Percentiles rank a stretch among this genome's conserved stretches.
Evolutionary conservation across 2,113 vertebrate genomes (phyloP).

Genomic region (Cyanocitta stelleri): DNA sequence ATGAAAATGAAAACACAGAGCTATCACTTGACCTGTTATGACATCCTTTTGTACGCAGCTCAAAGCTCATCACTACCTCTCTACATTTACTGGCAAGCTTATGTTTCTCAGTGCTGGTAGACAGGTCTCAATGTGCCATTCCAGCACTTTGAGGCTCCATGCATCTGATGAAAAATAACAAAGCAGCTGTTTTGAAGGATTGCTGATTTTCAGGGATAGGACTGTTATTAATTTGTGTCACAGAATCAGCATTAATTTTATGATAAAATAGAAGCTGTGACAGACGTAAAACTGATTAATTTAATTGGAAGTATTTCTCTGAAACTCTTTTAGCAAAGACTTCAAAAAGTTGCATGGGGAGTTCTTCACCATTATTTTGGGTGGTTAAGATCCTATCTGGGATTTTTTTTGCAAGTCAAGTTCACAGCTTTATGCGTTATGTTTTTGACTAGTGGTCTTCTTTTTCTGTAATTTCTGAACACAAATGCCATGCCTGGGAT

Average conservation of each 20-base stretch:
- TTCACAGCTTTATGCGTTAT: rapidly evolving
- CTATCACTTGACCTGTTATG: rapidly evolving
- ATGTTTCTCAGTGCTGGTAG: not conserved
- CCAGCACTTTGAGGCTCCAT: not conserved
- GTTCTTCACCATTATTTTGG: not conserved
- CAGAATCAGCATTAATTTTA: not conserved
- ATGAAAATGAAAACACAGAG: not conserved
- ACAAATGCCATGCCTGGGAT: not conserved
- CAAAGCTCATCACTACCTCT: not conserved
- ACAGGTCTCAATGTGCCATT: not conserved
- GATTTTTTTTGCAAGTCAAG: not conserved
- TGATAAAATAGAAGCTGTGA: not conserved
- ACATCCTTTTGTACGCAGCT: rapidly evolving
- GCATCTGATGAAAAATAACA: rapidly evolving
- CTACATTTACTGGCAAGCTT: not conserved
- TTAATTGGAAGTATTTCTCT: not conserved
- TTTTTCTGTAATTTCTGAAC: not conserved
- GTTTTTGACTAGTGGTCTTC: not conserved
- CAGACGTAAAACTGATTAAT: not conserved
- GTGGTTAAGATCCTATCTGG: too few species aligned
- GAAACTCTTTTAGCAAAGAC: not conserved
- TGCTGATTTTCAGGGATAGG: not conserved
- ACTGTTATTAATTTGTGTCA: not conserved
- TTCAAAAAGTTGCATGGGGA: rapidly evolving
- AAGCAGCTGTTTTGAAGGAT: not conserved